phyloP scores from a whole-genome alignment of 2,888 invertebrate species.

The Eugnorisma glareosa region DNA sequence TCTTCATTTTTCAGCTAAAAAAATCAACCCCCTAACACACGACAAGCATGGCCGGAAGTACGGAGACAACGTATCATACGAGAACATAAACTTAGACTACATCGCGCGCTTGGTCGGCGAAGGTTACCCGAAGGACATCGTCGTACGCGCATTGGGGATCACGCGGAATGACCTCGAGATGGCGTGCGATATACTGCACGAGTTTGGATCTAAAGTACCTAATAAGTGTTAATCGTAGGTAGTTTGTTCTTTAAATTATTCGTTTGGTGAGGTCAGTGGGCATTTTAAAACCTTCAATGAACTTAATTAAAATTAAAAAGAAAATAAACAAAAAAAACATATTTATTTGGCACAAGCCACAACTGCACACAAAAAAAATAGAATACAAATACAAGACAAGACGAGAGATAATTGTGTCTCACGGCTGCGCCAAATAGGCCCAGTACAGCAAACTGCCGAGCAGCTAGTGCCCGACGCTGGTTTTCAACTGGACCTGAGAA shows the following conservation, averaged over 20 bases:
- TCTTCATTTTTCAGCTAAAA: slow-evolving; percentile 81
- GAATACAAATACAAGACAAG: too few species aligned
- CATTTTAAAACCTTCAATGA: not conserved
- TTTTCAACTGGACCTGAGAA: too few species aligned
- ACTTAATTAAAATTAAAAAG: too few species aligned
- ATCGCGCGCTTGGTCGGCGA: slow-evolving; percentile 96
- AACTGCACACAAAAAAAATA: too few species aligned
- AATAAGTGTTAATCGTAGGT: slow-evolving; percentile 81
- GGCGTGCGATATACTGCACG: slow-evolving; percentile 98
- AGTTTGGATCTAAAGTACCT: slow-evolving; percentile 93
- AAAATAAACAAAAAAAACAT: too few species aligned
- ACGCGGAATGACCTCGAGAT: slow-evolving; percentile 98
- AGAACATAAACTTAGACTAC: slow-evolving; percentile 97
- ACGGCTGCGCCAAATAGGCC: too few species aligned
- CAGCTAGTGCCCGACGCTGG: too few species aligned
- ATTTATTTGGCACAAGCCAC: too few species aligned
- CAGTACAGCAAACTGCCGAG: too few species aligned
- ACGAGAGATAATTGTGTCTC: too few species aligned
- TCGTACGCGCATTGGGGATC: slow-evolving; percentile 97
- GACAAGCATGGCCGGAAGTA: slow-evolving; percentile 88
- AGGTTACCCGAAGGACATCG: slow-evolving; percentile 97
- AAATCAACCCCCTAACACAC: slow-evolving; percentile 88
- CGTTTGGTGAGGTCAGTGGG: slow-evolving; percentile 43
- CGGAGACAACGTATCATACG: slow-evolving; percentile 92
- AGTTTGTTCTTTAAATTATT: slow-evolving; percentile 61